Evolutionary conservation across 2,888 invertebrate genomes (phyloP).

Genomic region (Diadromus collaris): DNA sequence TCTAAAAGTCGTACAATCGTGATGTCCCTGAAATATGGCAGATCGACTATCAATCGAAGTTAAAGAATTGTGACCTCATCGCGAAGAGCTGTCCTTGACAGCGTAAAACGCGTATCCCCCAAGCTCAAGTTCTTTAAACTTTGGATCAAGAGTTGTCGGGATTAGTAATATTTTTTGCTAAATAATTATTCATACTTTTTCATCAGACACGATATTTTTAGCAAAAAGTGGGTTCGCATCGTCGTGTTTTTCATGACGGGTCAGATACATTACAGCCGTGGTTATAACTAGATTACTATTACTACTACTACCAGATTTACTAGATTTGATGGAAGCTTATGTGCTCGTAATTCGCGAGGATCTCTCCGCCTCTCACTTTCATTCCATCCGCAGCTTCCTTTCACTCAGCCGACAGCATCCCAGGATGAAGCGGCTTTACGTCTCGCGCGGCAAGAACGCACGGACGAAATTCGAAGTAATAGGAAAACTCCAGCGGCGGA

Average conservation of each 20-base stretch:
- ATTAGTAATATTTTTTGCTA: background rate
- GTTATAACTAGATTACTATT: background rate
- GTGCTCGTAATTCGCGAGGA: background rate
- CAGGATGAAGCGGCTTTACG: constrained; percentile 55
- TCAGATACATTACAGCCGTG: background rate
- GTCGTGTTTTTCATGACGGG: background rate
- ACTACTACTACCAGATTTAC: background rate
- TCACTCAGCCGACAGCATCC: constrained; percentile 38
- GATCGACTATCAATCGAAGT: constrained; percentile 9
- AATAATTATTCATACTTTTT: background rate
- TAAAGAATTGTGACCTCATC: background rate
- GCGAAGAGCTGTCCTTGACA: background rate
- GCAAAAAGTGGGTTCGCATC: background rate
- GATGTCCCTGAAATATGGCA: no score
- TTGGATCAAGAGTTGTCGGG: background rate
- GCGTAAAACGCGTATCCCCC: background rate
- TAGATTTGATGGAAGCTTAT: constrained; percentile 15
- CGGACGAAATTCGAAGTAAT: constrained; percentile 77
- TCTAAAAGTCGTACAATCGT: no score
- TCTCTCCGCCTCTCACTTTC: constrained; percentile 10
- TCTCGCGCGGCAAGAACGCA: constrained; percentile 57
- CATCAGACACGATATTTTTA: background rate
- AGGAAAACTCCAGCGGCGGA: constrained; percentile 78
- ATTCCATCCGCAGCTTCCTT: constrained; percentile 21
- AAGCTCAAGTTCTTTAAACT: background rate